These are phyloP conservation scores for Busseola fusca DNA, from an alignment of 2,888 invertebrate genomes.

Conservation along the genomic window DNA sequence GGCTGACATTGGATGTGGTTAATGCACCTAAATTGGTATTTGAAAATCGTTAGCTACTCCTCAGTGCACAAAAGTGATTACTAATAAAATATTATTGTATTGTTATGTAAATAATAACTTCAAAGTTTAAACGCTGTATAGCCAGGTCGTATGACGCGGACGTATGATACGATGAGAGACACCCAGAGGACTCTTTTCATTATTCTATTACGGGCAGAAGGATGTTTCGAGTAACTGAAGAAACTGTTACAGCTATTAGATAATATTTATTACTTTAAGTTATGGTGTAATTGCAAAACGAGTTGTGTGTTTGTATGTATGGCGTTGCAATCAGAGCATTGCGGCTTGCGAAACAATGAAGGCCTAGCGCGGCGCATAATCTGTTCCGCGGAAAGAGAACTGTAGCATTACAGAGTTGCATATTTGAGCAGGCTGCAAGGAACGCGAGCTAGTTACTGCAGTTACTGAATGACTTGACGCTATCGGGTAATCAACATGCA, in stretches of 20 bases:
- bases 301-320: slow-evolving; percentile 72
- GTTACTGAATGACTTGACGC: slow-evolving; percentile 20
- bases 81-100: slow-evolving; percentile 42
- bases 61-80: slow-evolving; percentile 47
- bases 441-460: slow-evolving; percentile 31
- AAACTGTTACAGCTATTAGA: slow-evolving; percentile 53
- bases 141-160: neutral
- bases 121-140: neutral
- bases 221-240: slow-evolving; percentile 8
- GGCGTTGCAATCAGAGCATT: slow-evolving; percentile 87
- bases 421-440: slow-evolving; percentile 37
- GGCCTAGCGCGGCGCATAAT: slow-evolving; percentile 77
- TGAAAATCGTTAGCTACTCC: slow-evolving; percentile 58
- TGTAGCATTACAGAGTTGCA: slow-evolving; percentile 68
- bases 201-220: slow-evolving; percentile 8
- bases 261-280: slow-evolving; percentile 59
- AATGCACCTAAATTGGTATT: slow-evolving; percentile 64
- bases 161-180: neutral
- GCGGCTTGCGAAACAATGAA: slow-evolving; percentile 84
- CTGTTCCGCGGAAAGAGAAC: slow-evolving; percentile 80
- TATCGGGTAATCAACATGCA: slow-evolving; percentile 39
- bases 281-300: slow-evolving; percentile 77
- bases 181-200: neutral
- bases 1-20: slow-evolving; percentile 71
- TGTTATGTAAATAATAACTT: slow-evolving; percentile 21